phyloP scores from a whole-genome alignment of 2,113 vertebrate species.

The Caranx ignobilis region DNA sequence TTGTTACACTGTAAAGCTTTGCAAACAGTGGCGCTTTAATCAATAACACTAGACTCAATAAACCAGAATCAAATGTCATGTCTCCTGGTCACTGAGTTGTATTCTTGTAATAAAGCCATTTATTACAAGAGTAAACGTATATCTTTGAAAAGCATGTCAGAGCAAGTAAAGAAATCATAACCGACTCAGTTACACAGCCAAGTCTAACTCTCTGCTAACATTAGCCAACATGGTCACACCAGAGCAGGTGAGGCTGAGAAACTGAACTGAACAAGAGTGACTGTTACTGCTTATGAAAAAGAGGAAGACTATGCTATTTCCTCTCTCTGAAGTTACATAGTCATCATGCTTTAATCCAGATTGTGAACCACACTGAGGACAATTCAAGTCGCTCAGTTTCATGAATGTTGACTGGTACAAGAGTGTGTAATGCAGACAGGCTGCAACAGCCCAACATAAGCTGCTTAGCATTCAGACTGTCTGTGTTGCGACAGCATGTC shows the following conservation, averaged over 20 bases:
- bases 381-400: background rate
- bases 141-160: background rate
- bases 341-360: background rate
- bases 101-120: background rate
- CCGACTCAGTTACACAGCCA: background rate
- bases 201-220: background rate
- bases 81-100: no score
- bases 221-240: background rate
- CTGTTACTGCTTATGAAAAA: background rate
- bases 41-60: no score
- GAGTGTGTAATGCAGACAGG: conserved; percentile 4
- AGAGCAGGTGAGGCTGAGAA: background rate
- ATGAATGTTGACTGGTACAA: conserved; percentile 19
- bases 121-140: no score
- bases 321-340: background rate
- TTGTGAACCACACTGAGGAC: background rate
- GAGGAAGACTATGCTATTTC: background rate
- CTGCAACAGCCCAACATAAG: conserved; percentile 23
- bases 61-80: no score
- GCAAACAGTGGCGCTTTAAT: no score
- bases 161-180: no score
- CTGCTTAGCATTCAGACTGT: conserved; percentile 39
- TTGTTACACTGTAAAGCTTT: no score
- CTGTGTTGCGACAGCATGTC: conserved; percentile 36
- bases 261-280: no score